Percentiles rank a stretch among this genome's conserved stretches.
These are phyloP conservation scores for Sitophilus oryzae DNA, from an alignment of 1,140 invertebrate species.

Conservation along the genomic window DNA sequence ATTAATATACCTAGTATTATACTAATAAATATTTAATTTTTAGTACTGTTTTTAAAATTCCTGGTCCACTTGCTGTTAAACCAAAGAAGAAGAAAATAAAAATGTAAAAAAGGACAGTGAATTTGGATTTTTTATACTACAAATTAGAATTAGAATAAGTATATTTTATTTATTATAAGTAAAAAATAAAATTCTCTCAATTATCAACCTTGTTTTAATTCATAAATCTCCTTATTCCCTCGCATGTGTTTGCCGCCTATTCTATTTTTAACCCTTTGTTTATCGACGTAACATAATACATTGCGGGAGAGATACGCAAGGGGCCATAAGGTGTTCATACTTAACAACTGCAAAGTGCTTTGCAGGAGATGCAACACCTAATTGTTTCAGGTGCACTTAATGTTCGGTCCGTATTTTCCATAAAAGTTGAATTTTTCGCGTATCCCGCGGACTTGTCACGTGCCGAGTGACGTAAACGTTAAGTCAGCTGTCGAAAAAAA, in stretches of 20 bases:
- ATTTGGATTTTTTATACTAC: no score
- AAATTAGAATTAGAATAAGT: no score
- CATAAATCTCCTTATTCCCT: no score
- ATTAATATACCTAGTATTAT: neutral
- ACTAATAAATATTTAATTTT: constrained; percentile 46
- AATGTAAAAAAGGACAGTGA: no score
- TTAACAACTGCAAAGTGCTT: neutral
- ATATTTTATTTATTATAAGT: neutral
- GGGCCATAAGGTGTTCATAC: constrained; percentile 1
- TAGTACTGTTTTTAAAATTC: constrained; percentile 79
- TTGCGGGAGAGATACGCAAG: constrained; percentile 9
- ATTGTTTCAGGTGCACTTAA: neutral
- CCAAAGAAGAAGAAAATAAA: constrained; percentile 68
- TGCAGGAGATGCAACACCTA: neutral
- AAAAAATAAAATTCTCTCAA: no score
- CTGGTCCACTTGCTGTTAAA: constrained; percentile 62
- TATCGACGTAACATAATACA: constrained; percentile 15
- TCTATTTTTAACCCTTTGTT: constrained; percentile 19
- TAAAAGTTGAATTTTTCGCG: neutral
- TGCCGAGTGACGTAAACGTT: constrained; percentile 9
- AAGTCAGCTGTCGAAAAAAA: constrained; percentile 17
- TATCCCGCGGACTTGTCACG: neutral
- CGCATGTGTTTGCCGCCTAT: neutral
- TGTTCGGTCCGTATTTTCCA: neutral
- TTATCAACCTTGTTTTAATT: no score